Base-by-base conservation (phyloP, 2,888 invertebrate species). In the Tachina fera region DNA sequence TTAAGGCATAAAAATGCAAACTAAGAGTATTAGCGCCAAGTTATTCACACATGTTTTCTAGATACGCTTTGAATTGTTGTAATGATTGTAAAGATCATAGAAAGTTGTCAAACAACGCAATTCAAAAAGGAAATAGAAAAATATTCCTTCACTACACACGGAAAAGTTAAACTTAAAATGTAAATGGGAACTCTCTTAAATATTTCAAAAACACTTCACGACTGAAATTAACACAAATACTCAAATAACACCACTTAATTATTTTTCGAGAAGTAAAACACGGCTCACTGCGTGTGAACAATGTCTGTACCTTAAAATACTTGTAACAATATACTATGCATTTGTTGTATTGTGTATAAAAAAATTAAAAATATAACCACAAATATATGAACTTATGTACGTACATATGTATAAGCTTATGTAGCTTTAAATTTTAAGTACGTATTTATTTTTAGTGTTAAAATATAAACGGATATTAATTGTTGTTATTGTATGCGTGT, bases 221-320 rank as follows among this genome's bases (percentile, higher is more conserved):
- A 49, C 22, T 60, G 14, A 16, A 68, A 68, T 60, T 56, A 60
- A 68, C 58, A 41, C 49, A 58, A 22, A 47, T 14, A 31, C 31
- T 31, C 3, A 4, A 4, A 74, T 31, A 60, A 49, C 6, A 53
- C 41, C 19, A 45, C 63, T 63, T 63, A 63, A 75, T 75, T 75
- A 43, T 75, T 16, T 51, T 41, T 51, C 53, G 56, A 19, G 53
- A 49, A 16, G 31, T 56, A 31, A n/a, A n/a, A 71, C 31, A 16
- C 5, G 3, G 6, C 49, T 10, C 43, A 68, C 41, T 61, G 31
- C 31, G 31, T 31, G 2, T 22, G 45, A 71, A 67, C 31, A 71
- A 65, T 77, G 68, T 63, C 74, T 83, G 78, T 74, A 70, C 70
- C 79, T 75, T 78, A 78, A 60, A 60, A 61, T 43, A 61, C 77